Conservation (phyloP, 2,113 vertebrate species). For the Carettochelys insculpta region DNA sequence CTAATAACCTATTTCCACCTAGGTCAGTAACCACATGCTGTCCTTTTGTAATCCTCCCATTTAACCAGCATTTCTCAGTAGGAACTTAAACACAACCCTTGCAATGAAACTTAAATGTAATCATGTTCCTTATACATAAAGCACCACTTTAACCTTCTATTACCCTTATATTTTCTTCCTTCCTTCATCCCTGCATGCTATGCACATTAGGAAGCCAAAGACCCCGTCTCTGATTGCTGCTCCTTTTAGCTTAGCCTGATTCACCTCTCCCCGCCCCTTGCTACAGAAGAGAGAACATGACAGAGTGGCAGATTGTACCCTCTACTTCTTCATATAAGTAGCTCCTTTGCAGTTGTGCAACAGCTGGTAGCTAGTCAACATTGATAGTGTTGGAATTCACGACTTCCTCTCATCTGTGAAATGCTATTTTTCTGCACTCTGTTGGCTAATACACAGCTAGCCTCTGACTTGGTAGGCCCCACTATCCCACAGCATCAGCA, state of each 20-base stretch:
- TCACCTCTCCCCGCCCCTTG: background rate
- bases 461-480: background rate
- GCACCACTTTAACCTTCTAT: constrained; percentile 63
- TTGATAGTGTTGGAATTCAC: background rate
- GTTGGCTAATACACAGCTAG: background rate
- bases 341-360: background rate
- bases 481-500: background rate
- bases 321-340: background rate
- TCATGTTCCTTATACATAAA: background rate
- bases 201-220: constrained; percentile 51
- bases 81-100: constrained; percentile 63
- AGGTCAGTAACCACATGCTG: constrained; percentile 66
- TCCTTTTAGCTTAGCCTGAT: background rate
- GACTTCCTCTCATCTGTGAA: background rate
- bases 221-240: constrained; percentile 20
- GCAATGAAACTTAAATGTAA: constrained; percentile 59
- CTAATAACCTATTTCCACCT: constrained; percentile 55
- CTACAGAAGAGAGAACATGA: background rate
- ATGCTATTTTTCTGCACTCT: fast-evolving
- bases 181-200: background rate
- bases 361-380: background rate
- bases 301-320: background rate
- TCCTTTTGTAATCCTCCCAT: constrained; percentile 67
- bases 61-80: constrained; percentile 63
- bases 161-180: constrained; percentile 45